Evolutionary conservation across 2,888 invertebrate species (phyloP).

Genomic region (Thereva unica): DNA sequence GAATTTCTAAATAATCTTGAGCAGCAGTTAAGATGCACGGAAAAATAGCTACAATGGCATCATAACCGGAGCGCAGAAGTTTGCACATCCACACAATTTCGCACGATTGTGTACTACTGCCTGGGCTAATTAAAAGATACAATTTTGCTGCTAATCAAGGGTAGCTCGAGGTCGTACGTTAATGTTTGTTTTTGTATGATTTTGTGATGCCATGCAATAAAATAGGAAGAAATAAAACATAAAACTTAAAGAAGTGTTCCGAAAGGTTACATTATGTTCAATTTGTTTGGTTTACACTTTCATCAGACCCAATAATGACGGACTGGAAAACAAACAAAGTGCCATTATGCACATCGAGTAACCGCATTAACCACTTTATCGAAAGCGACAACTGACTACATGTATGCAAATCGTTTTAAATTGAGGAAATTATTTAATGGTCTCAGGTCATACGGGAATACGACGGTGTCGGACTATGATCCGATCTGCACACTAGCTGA

Average conservation of each 20-base stretch:
- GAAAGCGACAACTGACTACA: constrained; percentile 22
- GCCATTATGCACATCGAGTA: constrained; percentile 24
- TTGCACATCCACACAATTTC: too few species aligned
- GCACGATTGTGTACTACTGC: too few species aligned
- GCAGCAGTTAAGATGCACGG: too few species aligned
- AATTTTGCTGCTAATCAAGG: too few species aligned
- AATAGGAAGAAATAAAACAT: too few species aligned
- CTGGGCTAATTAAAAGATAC: too few species aligned
- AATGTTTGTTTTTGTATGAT: too few species aligned
- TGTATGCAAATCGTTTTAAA: constrained; percentile 39
- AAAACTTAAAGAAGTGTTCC: not conserved
- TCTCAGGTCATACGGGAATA: constrained; percentile 15
- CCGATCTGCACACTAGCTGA: constrained; percentile 7
- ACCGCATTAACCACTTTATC: constrained; percentile 30
- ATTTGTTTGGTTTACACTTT: constrained; percentile 21
- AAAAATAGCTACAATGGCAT: too few species aligned
- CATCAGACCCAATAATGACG: constrained; percentile 3
- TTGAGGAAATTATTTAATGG: constrained; percentile 42
- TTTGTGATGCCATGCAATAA: too few species aligned
- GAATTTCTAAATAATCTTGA: too few species aligned
- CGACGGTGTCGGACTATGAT: not conserved
- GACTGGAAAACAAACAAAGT: constrained; percentile 11
- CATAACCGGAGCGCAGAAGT: too few species aligned
- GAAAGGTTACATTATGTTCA: not conserved
- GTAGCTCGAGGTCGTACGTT: too few species aligned